Evolutionary conservation across 2,888 invertebrate genomes (phyloP).

Genomic region (Spilarctia lutea): DNA sequence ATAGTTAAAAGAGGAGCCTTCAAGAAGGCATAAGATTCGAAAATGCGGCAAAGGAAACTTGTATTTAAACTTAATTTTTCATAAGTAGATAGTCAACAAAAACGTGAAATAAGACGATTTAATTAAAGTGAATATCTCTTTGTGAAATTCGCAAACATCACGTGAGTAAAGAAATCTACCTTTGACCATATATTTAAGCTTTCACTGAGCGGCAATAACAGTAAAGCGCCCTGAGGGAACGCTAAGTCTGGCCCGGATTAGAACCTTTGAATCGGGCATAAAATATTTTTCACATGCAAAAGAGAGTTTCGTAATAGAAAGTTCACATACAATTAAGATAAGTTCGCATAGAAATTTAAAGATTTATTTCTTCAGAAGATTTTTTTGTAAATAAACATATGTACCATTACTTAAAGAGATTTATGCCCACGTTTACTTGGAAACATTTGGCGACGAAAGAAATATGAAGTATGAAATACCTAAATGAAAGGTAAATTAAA

Average conservation of each 20-base stretch:
- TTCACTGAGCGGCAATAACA: constrained; percentile 73
- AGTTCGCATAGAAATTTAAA: neutral
- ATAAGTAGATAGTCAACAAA: constrained; percentile 1
- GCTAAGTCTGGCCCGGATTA: constrained; percentile 50
- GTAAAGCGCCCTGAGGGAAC: constrained; percentile 75
- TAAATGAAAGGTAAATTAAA: neutral
- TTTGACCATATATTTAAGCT: constrained; percentile 69
- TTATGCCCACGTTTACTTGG: no score
- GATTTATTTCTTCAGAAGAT: neutral
- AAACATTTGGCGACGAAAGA: neutral
- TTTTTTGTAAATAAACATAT: no score
- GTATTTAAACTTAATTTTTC: no score
- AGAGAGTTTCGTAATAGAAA: neutral
- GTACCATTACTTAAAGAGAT: no score
- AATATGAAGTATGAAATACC: neutral
- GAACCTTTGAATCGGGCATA: constrained; percentile 1
- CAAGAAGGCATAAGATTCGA: neutral
- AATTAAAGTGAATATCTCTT: constrained; percentile 58
- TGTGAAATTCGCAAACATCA: constrained; percentile 49
- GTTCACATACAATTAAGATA: neutral
- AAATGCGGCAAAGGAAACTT: neutral
- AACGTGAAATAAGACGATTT: constrained; percentile 46
- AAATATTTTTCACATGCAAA: neutral
- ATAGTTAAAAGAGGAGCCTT: neutral
- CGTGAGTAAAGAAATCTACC: constrained; percentile 62